Percentiles rank a stretch among this genome's conserved stretches.
Conservation (phyloP, 1,140 invertebrate genomes). For the Metaphire vulgaris region DNA sequence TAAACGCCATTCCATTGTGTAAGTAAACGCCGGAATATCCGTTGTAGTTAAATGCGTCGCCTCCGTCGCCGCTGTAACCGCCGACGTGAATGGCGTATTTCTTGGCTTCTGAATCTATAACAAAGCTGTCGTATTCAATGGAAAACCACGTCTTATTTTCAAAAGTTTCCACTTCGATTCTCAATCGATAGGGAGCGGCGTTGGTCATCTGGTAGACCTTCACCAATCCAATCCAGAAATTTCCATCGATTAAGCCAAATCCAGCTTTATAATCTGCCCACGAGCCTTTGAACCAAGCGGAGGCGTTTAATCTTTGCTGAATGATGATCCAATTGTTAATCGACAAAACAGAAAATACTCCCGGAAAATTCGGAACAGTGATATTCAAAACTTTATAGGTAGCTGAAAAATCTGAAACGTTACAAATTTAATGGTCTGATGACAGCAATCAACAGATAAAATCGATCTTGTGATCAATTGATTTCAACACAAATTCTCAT, state of each 20-base stretch:
- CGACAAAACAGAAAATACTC: neutral
- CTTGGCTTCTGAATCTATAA: neutral
- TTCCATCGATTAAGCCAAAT: constrained; percentile 6
- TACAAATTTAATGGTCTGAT: no score
- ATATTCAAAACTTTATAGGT: neutral
- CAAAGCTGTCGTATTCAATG: neutral
- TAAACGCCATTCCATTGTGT: neutral
- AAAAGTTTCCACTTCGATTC: neutral
- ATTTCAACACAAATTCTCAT: no score
- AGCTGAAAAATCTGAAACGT: neutral
- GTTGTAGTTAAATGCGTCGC: neutral
- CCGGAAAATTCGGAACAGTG: neutral
- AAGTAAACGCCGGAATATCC: neutral
- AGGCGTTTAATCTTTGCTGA: constrained; percentile 20
- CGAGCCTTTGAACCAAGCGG: constrained; percentile 14
- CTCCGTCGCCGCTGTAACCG: neutral
- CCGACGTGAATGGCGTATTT: neutral
- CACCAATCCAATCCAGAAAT: constrained; percentile 26
- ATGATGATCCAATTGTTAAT: constrained; percentile 16
- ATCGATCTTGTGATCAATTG: no score
- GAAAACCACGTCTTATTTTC: neutral
- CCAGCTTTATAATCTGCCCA: constrained; percentile 27
- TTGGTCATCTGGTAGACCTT: constrained; percentile 2
- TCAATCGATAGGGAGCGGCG: neutral
- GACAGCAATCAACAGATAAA: no score